Conservation (phyloP, 2,113 vertebrate species). For the Psettodes erumei region DNA sequence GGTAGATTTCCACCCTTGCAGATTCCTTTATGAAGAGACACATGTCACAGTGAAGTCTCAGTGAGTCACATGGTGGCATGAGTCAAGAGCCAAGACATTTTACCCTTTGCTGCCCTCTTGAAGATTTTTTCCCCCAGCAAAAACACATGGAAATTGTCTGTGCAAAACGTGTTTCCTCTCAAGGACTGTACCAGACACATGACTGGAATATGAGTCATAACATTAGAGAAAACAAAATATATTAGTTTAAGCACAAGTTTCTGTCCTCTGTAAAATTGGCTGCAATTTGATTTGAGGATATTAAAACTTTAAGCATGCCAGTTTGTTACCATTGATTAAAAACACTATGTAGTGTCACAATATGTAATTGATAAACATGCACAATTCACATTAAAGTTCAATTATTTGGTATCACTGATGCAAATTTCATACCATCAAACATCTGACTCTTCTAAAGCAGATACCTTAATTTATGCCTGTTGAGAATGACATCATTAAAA, state of each 20-base stretch:
- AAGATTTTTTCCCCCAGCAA: neutral
- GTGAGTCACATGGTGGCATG: conserved; percentile 39
- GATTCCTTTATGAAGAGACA: conserved; percentile 24
- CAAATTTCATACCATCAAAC: neutral
- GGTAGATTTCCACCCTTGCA: neutral
- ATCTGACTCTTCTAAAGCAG: neutral
- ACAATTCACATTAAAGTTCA: neutral
- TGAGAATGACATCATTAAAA: neutral
- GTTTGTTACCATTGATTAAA: neutral
- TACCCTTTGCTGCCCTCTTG: conserved; percentile 8
- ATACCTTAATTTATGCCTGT: neutral
- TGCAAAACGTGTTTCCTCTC: neutral
- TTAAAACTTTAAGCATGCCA: neutral
- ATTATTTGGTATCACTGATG: neutral
- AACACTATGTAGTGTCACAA: neutral
- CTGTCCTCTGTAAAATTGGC: neutral
- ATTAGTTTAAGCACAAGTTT: neutral
- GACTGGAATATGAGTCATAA: conserved; percentile 37
- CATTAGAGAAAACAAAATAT: neutral
- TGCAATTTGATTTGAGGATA: neutral
- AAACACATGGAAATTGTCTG: conserved; percentile 31
- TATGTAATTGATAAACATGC: neutral
- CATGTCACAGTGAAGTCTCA: conserved; percentile 30
- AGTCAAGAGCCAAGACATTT: conserved; percentile 44
- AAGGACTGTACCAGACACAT: neutral